Evolutionary conservation across 2,113 vertebrate genomes (phyloP).

Genomic region (Mesoclemmys tuberculata): DNA sequence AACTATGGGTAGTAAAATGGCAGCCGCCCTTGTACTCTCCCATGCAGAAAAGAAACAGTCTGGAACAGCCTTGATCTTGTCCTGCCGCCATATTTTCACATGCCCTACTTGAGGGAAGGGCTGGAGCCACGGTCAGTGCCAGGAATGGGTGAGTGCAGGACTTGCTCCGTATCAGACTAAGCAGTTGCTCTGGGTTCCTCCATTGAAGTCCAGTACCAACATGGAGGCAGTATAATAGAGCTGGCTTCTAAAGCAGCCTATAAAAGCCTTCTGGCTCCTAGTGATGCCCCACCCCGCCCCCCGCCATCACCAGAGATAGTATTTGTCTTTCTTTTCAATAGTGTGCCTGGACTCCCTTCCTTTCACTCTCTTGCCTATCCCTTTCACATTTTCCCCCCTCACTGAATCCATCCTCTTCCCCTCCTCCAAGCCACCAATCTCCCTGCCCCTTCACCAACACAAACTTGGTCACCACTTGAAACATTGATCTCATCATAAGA

Average conservation of each 20-base stretch:
- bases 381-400: neutral
- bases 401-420: rapidly evolving
- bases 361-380: neutral
- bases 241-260: neutral
- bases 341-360: neutral
- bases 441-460: neutral
- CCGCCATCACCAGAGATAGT: neutral
- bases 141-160: neutral
- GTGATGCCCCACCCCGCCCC: neutral
- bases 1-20: neutral
- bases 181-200: neutral
- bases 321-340: neutral
- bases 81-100: neutral
- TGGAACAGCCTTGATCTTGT: neutral
- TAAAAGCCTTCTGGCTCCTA: neutral
- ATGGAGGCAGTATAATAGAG: neutral
- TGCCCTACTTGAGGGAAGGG: neutral
- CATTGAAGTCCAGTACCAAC: neutral
- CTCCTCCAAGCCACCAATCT: neutral
- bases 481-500: neutral
- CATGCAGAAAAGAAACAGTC: neutral
- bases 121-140: neutral
- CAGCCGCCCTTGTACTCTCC: neutral
- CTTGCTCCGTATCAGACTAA: neutral
- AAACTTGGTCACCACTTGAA: neutral